Evolutionary conservation across 2,797 vertebrate genomes (phyloP), one percentile per base, ranked within the genome.

Genomic region (Myripristis jacobus): DNA sequence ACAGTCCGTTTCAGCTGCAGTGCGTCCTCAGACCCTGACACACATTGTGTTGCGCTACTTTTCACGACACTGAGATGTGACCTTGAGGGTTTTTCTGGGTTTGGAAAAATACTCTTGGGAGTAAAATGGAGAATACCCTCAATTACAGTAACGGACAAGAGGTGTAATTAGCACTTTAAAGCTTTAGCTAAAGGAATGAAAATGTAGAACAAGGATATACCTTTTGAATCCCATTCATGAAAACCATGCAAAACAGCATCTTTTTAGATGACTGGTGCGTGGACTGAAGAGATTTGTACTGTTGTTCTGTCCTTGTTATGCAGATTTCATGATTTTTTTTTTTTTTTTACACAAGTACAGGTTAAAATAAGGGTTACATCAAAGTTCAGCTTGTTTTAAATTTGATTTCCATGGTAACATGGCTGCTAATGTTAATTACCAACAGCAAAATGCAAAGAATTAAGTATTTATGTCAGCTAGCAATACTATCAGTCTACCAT

Each of bases 1-100:
- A 53, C 10, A 47, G 29, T 21, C 1, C 41, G 34, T 70, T 62
- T 78, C 43, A 65, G 77, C 55, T 36, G 47, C 63, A 48, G 36
- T 34, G n/a, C 21, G 25, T 9, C 44, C 7, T 1, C 0, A 56
- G 63, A 74, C 25, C 50, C 27, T 7, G 41, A 60, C n/a, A 57
- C 21, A 58, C 15, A 41, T 43, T 11, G 7, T 36, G 29, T 75
- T 29, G 15, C 12, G 44, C 63, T 62, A 48, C 31, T 27, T 59
- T 46, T 29, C 55, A 18, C 3, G 36, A 19, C 53, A 36, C 36
- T 1, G 11, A 8, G 18, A 10, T 31, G 12, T 19, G 53, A 36
- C 38, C 38, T 41, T 41, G 12, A 15, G 13, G 31, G 11, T 22
- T 70, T 47, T 36, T 53, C 22, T 44, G 58, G 41, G 55, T 25